Base-by-base conservation (phyloP, 2,113 vertebrate species). In the Nycticryphes semicollaris region DNA sequence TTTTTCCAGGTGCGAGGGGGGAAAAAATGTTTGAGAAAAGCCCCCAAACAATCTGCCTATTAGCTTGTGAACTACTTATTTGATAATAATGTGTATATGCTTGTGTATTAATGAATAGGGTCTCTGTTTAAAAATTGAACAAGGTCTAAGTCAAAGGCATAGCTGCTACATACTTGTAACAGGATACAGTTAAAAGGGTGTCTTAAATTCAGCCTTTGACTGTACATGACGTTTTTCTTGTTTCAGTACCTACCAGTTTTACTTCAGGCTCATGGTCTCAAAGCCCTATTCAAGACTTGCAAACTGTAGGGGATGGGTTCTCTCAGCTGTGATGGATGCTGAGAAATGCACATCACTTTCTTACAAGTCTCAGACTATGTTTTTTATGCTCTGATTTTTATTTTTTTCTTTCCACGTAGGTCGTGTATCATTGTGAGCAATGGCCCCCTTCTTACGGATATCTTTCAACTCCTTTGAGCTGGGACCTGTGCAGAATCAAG, bases 371-470 rank as follows among this genome's bases (percentile, higher is more conserved):
- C 51, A 62, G 37, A 48, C 2, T 62, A n/a, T 22, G 10, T 76
- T 7, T 93, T 76, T 72, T 37, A 84, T 35, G 56, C 50, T 19
- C 5, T 62, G 27, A 4, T 47, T 78, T 89, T 63, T 64, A 1
- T 84, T 69, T 85, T 3, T 14, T 66, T 72, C 30, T 81, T 66
- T 37, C 43, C n/a, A 7, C 2, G 0, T 47, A 97, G 97, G 89
- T n/a, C 77, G 72, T 84, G 50, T 14, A 25, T 69, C n/a, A 5
- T 9, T n/a, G 70, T 95, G 83, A 97, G 41, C 54, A 50, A 99
- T 99, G 99, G 98, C 99, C 28, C 99, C 99, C 21, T 99, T 99
- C 97, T 97, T 99, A 96, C 98, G 99, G 85, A 99, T 99, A 35
- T 97, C 99, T 86, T 99, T 99, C 97, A 99, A 99, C 82, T 98